phyloP scores from a whole-genome alignment of 2,113 vertebrate genomes.

The Ranitomeya variabilis region DNA sequence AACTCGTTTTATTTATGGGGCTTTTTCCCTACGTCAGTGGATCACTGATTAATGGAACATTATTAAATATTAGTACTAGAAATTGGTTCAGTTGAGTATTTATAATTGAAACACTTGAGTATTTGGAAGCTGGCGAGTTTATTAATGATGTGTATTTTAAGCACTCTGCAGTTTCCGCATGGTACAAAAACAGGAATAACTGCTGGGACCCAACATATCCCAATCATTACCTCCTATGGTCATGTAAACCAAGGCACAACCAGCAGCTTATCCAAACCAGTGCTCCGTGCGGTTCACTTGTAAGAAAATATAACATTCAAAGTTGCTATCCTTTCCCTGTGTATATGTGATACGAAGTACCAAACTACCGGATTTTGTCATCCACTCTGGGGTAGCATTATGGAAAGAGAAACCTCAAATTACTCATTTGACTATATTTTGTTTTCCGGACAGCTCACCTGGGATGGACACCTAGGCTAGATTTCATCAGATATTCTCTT shows the following conservation, averaged over 20 bases:
- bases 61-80: no score
- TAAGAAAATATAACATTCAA: not conserved
- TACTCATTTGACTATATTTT: not conserved
- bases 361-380: not conserved
- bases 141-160: no score
- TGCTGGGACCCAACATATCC: no score
- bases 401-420: not conserved
- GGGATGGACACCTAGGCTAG: not conserved
- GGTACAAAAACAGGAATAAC: no score
- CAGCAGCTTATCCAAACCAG: not conserved
- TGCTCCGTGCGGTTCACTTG: not conserved
- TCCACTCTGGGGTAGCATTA: not conserved
- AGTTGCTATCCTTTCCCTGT: not conserved
- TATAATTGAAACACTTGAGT: no score
- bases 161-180: no score
- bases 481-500: constrained; percentile 5
- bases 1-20: no score
- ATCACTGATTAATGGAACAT: no score
- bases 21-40: no score
- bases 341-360: not conserved
- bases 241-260: not conserved
- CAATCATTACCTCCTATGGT: not conserved
- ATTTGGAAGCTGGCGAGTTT: no score
- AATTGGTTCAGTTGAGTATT: no score
- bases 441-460: not conserved